Evolutionary conservation across 2,888 invertebrate genomes (phyloP).

Genomic region (Proisotoma minuta): DNA sequence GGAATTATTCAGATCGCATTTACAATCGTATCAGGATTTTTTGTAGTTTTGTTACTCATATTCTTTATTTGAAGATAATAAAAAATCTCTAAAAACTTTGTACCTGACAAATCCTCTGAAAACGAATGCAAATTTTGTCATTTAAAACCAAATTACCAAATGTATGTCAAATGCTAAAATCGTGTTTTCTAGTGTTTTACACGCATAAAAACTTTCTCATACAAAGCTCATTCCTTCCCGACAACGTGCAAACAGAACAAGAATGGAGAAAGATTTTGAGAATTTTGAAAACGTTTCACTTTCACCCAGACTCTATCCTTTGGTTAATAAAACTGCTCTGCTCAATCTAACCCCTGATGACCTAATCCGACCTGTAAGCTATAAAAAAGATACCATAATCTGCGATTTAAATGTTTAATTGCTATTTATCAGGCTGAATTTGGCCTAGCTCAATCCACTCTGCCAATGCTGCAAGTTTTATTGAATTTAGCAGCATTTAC

Average conservation of each 20-base stretch:
- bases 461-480: constrained; percentile 34
- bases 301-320: constrained; percentile 9
- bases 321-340: constrained; percentile 22
- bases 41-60: not conserved
- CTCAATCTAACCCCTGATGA: constrained; percentile 19
- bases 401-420: not conserved
- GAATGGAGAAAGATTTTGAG: no score
- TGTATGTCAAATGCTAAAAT: no score
- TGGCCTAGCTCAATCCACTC: constrained; percentile 32
- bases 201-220: no score
- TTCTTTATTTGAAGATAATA: not conserved
- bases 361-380: constrained; percentile 24
- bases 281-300: not conserved
- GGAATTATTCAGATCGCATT: not conserved
- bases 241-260: no score
- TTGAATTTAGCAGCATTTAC: constrained; percentile 28
- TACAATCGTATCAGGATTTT: not conserved
- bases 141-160: no score
- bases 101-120: no score
- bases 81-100: no score
- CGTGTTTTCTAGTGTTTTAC: no score
- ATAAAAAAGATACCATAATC: no score
- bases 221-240: no score
- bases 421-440: constrained; percentile 8
- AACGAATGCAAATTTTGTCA: no score